These are phyloP conservation scores for Nebria ingens DNA, from an alignment of 1,140 invertebrate species.

Conservation along the genomic window DNA sequence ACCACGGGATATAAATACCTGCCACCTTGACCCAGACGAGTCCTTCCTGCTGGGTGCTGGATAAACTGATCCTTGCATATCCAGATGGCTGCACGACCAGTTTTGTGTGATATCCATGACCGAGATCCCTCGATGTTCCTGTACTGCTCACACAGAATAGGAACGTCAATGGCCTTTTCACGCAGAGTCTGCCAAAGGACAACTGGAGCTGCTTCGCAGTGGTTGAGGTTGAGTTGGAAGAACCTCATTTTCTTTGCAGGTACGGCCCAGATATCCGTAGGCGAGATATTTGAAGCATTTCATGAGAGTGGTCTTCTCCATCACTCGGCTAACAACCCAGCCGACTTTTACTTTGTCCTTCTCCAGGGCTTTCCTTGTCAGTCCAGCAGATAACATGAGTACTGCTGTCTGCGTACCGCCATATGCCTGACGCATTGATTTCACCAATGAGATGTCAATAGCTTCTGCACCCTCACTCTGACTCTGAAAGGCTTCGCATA, in stretches of 20 bases:
- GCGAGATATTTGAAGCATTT: too few relatives aligned
- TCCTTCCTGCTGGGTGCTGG: too few relatives aligned
- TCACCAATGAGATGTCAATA: not conserved
- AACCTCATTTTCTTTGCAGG: too few relatives aligned
- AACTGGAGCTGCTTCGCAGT: not conserved
- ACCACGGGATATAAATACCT: too few relatives aligned
- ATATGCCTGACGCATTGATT: not conserved
- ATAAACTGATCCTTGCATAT: too few relatives aligned
- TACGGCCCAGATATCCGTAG: too few relatives aligned
- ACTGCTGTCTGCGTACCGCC: not conserved
- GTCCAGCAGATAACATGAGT: not conserved
- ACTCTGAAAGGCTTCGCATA: not conserved
- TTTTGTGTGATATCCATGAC: too few relatives aligned
- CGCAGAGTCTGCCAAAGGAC: too few relatives aligned
- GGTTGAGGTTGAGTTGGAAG: not conserved
- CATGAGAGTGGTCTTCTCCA: too few relatives aligned
- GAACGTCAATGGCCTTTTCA: not conserved
- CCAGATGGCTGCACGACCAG: not conserved
- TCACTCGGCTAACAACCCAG: not conserved
- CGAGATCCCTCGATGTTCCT: too few relatives aligned
- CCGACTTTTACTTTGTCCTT: not conserved
- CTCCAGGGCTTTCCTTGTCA: not conserved
- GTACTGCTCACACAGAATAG: not conserved
- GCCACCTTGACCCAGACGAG: too few relatives aligned
- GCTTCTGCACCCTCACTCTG: not conserved